phyloP scores from a whole-genome alignment of 2,888 invertebrate species.

The Nemotelus pantherinus region DNA sequence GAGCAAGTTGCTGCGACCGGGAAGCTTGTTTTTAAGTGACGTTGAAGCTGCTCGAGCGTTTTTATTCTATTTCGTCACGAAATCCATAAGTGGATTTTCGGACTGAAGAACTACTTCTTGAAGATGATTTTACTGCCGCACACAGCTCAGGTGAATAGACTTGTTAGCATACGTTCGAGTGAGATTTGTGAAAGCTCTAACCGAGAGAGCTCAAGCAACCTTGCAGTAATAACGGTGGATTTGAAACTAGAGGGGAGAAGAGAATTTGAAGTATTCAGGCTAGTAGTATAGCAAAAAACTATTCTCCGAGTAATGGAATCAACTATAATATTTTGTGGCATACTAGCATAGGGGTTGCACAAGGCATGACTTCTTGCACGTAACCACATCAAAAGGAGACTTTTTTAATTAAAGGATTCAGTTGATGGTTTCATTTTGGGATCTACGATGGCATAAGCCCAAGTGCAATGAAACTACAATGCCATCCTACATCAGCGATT shows the following conservation, averaged over 20 bases:
- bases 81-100: slow-evolving; percentile 40
- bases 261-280: too few relatives aligned
- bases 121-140: slow-evolving; percentile 26
- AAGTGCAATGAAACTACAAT: slow-evolving; percentile 18
- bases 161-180: not conserved
- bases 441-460: slow-evolving; percentile 30
- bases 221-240: too few relatives aligned
- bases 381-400: slow-evolving; percentile 16
- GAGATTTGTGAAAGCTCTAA: too few relatives aligned
- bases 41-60: slow-evolving; percentile 28
- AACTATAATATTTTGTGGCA: slow-evolving; percentile 2
- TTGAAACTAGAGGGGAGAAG: too few relatives aligned
- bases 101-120: slow-evolving; percentile 28
- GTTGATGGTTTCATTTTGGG: slow-evolving; percentile 9
- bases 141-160: slow-evolving; percentile 24
- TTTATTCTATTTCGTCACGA: slow-evolving; percentile 36
- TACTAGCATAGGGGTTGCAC: slow-evolving; percentile 1
- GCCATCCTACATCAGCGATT: slow-evolving; percentile 19
- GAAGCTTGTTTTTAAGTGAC: slow-evolving; percentile 2
- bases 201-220: too few relatives aligned
- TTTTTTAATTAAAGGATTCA: slow-evolving; percentile 42
- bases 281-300: too few relatives aligned
- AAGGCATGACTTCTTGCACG: slow-evolving; percentile 11
- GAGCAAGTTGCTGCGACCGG: slow-evolving; percentile 10
- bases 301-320: not conserved